Evolutionary conservation across 2,113 vertebrate genomes (phyloP).

Genomic region (Hippopotamus amphibius): DNA sequence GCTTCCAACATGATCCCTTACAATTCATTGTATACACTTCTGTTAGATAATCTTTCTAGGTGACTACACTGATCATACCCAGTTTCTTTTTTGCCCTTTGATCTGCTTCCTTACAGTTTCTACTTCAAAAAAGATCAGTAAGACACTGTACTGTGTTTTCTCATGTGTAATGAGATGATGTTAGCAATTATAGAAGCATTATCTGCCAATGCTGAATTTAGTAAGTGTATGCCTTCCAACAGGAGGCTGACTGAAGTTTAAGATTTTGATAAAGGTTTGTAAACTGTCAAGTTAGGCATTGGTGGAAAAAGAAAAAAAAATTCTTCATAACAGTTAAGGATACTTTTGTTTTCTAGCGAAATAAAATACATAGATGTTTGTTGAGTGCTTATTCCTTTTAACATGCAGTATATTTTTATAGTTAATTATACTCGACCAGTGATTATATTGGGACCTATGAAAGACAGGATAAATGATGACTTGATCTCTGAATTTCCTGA

Average conservation of each 20-base stretch:
- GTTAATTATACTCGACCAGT: conserved; percentile 97
- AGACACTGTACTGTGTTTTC: neutral
- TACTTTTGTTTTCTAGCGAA: conserved; percentile 39
- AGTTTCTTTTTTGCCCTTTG: neutral
- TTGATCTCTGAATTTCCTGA: conserved; percentile 99
- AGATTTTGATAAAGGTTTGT: conserved; percentile 35
- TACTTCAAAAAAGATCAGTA: conserved; percentile 26
- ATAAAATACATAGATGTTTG: conserved; percentile 50
- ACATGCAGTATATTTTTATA: conserved; percentile 81
- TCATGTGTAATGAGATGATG: conserved; percentile 36
- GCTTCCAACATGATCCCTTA: neutral
- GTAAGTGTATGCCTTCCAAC: neutral
- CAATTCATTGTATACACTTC: neutral
- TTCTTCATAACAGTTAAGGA: neutral
- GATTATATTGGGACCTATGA: conserved; percentile 99
- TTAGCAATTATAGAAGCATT: conserved; percentile 47
- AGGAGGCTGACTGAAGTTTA: neutral
- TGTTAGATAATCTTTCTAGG: neutral
- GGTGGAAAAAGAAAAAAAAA: neutral
- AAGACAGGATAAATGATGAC: conserved; percentile 98
- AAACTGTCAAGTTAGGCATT: conserved; percentile 39
- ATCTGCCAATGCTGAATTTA: conserved; percentile 51
- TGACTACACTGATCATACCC: neutral
- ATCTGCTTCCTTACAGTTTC: neutral
- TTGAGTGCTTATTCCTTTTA: conserved; percentile 60